Conservation (phyloP, 2,888 invertebrate species). For the Sclerodermus sp. region DNA sequence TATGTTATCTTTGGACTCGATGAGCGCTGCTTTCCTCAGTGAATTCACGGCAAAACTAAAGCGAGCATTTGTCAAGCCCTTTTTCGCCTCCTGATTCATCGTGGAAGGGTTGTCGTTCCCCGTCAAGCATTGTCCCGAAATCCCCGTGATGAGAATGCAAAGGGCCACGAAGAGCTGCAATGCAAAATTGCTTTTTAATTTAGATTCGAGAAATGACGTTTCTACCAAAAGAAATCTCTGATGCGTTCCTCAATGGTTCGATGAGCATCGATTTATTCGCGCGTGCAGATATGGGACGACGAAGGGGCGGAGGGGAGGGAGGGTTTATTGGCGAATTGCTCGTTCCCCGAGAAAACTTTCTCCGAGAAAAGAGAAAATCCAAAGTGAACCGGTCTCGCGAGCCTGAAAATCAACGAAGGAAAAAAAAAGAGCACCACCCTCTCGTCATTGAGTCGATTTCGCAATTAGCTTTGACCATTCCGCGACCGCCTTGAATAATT, state of each 20-base stretch:
- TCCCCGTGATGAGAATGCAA: slow-evolving; percentile 21
- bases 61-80: slow-evolving; percentile 63
- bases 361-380: not conserved
- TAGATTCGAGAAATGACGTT: too few species aligned
- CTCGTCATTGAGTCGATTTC: slow-evolving; percentile 1
- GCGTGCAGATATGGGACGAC: too few species aligned
- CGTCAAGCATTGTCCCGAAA: slow-evolving; percentile 58
- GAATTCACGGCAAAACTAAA: slow-evolving; percentile 73
- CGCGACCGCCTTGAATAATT: not conserved
- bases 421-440: not conserved
- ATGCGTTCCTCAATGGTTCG: too few species aligned
- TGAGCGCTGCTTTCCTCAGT: slow-evolving; percentile 68
- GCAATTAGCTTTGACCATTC: not conserved
- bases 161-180: slow-evolving; percentile 14
- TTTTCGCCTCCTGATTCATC: slow-evolving; percentile 43
- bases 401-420: not conserved
- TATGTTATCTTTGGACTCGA: slow-evolving; percentile 72
- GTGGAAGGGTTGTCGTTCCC: slow-evolving; percentile 52
- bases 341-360: not conserved
- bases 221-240: too few species aligned
- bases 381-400: not conserved
- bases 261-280: too few species aligned
- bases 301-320: not conserved
- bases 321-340: not conserved
- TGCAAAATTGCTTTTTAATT: too few species aligned